Base-by-base conservation (phyloP, 2,888 invertebrate species). In the Aproaerema taeniolella region DNA sequence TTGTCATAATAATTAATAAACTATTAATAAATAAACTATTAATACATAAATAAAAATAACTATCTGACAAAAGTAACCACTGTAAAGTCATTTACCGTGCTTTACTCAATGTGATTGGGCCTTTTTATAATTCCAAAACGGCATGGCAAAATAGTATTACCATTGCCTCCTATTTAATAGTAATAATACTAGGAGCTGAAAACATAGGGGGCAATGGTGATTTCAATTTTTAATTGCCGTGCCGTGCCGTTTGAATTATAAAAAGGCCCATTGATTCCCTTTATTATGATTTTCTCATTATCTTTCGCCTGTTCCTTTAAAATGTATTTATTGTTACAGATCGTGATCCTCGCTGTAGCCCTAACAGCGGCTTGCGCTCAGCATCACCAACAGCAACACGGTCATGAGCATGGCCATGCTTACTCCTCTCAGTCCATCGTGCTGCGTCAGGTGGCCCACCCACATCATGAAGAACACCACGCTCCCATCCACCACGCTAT, bases 371-470 rank as follows among this genome's bases (percentile, higher is more conserved):
- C 39, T 16, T 34, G 11, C 12, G 33, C 38, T 12, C 45, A 43
- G 12, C 35, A 38, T 16, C 38, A n/a, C n/a, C n/a, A n/a, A n/a
- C n/a, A n/a, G n/a, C n/a, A 38, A 16, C 20, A 26, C 26, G 43
- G 46, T 0, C 45, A 46, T 28, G 36, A 31, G 2, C 48, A 39
- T 7, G 42, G 46, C 0, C 45, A 46, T 31, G 41, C 42, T n/a
- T 35, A 16, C 32, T 71, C 68, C 2, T 63, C 67, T 8, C 67
- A 67, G 40, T 60, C 49, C 45, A 50, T 67, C 29, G 60, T 66
- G 31, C 55, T 69, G 37, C 65, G 59, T 53, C 35, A 35, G n/a
- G 26, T 7, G n/a, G 14, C 35, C n/a, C 31, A 31, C 2, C 30
- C 16, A 26, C 30, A 3, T 20, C 20, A 7, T n/a, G 4, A 3